A percentile compares a stretch with the other conserved stretches of the same genome.
These are phyloP conservation scores for Eupithecia centaureata DNA, from an alignment of 2,888 invertebrate genomes.

Conservation along the genomic window DNA sequence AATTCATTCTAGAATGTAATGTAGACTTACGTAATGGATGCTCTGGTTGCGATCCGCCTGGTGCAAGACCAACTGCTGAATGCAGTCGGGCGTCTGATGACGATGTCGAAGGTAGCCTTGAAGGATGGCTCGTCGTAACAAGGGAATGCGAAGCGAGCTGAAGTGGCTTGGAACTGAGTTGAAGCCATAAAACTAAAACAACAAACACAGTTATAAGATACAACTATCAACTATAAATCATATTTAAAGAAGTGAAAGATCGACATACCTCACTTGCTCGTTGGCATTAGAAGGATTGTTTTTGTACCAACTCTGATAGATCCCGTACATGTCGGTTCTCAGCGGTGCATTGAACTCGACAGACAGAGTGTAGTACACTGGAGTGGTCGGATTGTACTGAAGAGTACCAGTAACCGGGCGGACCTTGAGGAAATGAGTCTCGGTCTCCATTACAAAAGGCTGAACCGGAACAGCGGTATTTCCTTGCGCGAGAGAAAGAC, in stretches of 20 bases:
- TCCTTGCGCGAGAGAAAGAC: slow-evolving; percentile 68
- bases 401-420: slow-evolving; percentile 47
- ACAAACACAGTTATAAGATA: not conserved
- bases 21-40: slow-evolving; percentile 50
- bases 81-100: slow-evolving; percentile 83
- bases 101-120: slow-evolving; percentile 89
- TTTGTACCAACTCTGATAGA: slow-evolving; percentile 73
- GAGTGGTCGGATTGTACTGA: slow-evolving; percentile 47
- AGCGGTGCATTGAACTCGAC: slow-evolving; percentile 61
- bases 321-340: slow-evolving; percentile 74
- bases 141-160: slow-evolving; percentile 89
- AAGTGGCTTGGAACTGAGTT: slow-evolving; percentile 88
- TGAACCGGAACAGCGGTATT: slow-evolving; percentile 33
- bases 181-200: slow-evolving; percentile 83
- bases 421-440: slow-evolving; percentile 62
- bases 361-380: slow-evolving; percentile 53
- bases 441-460: slow-evolving; percentile 41
- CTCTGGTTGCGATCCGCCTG: slow-evolving; percentile 68
- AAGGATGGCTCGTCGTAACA: slow-evolving; percentile 93
- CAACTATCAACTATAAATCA: not conserved
- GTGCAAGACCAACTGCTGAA: slow-evolving; percentile 84
- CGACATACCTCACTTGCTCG: slow-evolving; percentile 52
- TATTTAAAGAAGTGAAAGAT: not conserved
- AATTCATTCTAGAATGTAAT: not conserved
- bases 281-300: slow-evolving; percentile 46